These are phyloP conservation scores for Brotula barbata DNA, from an alignment of 2,797 vertebrate species.

Conservation along the genomic window DNA sequence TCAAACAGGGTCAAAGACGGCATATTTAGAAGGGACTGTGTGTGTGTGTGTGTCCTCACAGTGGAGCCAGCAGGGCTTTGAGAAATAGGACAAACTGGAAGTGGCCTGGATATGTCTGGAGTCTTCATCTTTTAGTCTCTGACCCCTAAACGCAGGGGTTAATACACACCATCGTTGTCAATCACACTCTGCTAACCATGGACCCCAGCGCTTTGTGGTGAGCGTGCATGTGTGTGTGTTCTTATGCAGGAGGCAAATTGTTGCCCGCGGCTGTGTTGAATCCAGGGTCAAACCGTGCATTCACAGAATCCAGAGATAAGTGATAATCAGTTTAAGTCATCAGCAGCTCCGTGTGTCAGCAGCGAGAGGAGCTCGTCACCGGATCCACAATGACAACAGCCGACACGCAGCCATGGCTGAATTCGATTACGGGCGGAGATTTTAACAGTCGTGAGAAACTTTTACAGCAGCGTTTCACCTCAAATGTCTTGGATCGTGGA, in stretches of 20 bases:
- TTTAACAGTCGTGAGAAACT: slow-evolving; percentile 27
- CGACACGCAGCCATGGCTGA: slow-evolving; percentile 31
- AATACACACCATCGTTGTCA: slow-evolving; percentile 67
- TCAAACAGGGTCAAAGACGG: slow-evolving; percentile 57
- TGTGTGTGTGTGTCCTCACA: slow-evolving; percentile 41
- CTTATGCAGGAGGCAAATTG: slow-evolving; percentile 45
- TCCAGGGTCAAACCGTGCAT: slow-evolving; percentile 52
- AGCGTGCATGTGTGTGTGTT: slow-evolving; percentile 35
- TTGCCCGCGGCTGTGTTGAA: slow-evolving; percentile 47
- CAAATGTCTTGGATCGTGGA: slow-evolving; percentile 11
- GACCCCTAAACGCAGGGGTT: slow-evolving; percentile 56
- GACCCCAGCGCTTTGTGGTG: slow-evolving; percentile 9
- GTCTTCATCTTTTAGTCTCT: slow-evolving; percentile 55
- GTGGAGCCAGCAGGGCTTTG: slow-evolving; percentile 33
- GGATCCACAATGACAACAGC: slow-evolving; percentile 43
- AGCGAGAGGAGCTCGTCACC: slow-evolving; percentile 27
- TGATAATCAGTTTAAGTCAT: slow-evolving; percentile 60
- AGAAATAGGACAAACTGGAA: slow-evolving; percentile 62
- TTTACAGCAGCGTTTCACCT: neutral
- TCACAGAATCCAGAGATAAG: slow-evolving; percentile 44
- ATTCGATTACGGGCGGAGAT: slow-evolving; percentile 41
- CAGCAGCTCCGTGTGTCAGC: neutral
- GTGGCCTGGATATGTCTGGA: slow-evolving; percentile 37
- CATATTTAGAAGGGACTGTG: slow-evolving; percentile 50
- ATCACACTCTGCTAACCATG: slow-evolving; percentile 43